Conservation (phyloP, 2,113 vertebrate species). For the Nicator chloris region DNA sequence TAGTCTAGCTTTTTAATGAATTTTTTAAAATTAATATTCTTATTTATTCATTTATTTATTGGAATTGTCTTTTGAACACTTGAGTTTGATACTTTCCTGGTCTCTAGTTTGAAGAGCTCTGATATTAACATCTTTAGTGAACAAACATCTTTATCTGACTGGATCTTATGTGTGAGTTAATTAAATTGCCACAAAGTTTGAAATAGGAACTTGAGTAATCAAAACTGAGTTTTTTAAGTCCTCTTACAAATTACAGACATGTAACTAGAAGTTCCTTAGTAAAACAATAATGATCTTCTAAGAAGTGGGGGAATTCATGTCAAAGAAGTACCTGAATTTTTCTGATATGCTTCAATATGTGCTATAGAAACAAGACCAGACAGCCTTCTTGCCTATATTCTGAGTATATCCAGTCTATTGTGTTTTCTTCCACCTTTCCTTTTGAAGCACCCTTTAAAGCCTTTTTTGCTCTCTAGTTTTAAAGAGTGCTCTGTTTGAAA, state of each 20-base stretch:
- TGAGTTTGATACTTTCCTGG: not conserved
- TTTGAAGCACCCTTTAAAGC: not conserved
- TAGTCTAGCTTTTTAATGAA: not conserved
- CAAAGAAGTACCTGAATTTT: not conserved
- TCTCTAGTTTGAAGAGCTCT: not conserved
- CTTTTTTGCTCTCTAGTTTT: not conserved
- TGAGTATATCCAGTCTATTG: not conserved
- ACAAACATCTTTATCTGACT: not conserved
- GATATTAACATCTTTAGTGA: not conserved
- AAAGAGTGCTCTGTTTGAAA: not conserved
- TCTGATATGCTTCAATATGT: not conserved
- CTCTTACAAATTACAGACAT: not conserved
- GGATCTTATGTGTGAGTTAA: not conserved
- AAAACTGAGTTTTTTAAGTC: not conserved
- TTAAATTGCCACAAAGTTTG: not conserved
- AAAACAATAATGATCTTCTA: not conserved
- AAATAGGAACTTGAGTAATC: not conserved
- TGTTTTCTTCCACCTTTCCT: not conserved
- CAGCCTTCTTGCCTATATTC: not conserved
- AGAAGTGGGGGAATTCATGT: not conserved
- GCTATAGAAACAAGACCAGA: not conserved
- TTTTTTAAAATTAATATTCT: too few relatives aligned
- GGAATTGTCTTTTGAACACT: not conserved
- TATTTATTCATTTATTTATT: not conserved
- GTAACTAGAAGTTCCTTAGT: not conserved